Base-by-base conservation (phyloP, 2,113 vertebrate species). In the Hemibagrus wyckioides region DNA sequence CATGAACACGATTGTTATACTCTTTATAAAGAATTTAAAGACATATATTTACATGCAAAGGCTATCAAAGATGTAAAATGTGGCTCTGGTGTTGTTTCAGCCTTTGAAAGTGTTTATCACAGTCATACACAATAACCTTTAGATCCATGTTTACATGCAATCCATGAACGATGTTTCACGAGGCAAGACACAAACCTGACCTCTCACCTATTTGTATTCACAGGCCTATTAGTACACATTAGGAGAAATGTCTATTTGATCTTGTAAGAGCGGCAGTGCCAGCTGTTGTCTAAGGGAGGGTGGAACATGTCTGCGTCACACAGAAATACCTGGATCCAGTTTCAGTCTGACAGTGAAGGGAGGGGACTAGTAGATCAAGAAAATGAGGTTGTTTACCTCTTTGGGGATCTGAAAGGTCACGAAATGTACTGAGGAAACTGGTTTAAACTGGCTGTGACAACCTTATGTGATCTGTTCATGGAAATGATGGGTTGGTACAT, bases 341-440 rank as follows among this genome's bases (percentile, higher is more conserved):
- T 92, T 94, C 90, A 90, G 77, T 91, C 91, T 89, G 85, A 84
- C 56, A 21, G 48, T 9, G 36, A 65, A 84, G 56, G 82, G 44
- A 83, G 39, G 84, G 36, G 91, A 87, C 89, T 92, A 77, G 86
- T 39, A 79, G 88, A 85, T 91, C 77, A 9, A 90, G 84, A 59
- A 82, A 86, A 56, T 36, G 87, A 52, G 41, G 83, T 88, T 95
- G 94, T 95, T 95, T 94, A 94, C 92, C 76, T 59, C 85, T 76
- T 86, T 69, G 80, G 57, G 48, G 69, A 84, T 50, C 84, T 79
- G 87, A 90, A 91, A 93, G 91, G 92, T 92, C 89, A 92, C 67
- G 80, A 63, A 50, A 39, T 84, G 88, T 90, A 86, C 90, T 61
- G 7, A 87, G 59, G 77, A 86, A 90, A 83, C 91, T 87, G 85